These are phyloP conservation scores for Balaeniceps rex DNA, from an alignment of 2,113 vertebrate genomes.

Conservation along the genomic window DNA sequence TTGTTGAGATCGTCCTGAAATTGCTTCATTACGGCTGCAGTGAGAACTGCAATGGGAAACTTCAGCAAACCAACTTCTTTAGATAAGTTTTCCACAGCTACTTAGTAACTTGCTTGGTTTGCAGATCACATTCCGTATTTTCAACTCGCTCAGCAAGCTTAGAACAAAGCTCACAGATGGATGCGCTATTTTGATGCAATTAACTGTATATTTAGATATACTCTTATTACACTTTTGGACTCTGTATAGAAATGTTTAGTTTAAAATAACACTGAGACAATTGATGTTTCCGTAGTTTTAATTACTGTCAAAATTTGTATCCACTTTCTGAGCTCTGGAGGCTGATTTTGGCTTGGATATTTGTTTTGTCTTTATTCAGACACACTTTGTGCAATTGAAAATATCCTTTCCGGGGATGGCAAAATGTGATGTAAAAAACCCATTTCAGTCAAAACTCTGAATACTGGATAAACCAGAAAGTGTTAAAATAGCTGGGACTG, in stretches of 20 bases:
- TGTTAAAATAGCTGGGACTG: slow-evolving; percentile 27
- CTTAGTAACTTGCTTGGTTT: slow-evolving; percentile 48
- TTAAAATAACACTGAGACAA: slow-evolving; percentile 62
- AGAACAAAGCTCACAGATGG: slow-evolving; percentile 62
- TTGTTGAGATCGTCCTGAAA: not conserved
- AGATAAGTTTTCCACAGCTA: slow-evolving; percentile 27
- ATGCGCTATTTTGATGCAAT: slow-evolving; percentile 48
- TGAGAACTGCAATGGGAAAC: not conserved
- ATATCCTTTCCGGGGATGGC: not conserved
- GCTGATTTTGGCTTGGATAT: not conserved
- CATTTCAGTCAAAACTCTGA: not conserved
- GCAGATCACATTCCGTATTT: slow-evolving; percentile 53
- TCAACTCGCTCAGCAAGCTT: slow-evolving; percentile 32
- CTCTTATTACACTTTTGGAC: slow-evolving; percentile 21
- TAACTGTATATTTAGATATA: slow-evolving; percentile 59
- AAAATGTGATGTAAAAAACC: not conserved
- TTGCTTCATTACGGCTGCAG: not conserved
- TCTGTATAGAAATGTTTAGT: slow-evolving; percentile 48
- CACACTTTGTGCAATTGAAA: not conserved
- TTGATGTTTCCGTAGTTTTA: slow-evolving; percentile 26
- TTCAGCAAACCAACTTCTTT: not conserved
- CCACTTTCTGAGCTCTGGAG: not conserved
- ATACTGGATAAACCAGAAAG: slow-evolving; percentile 17
- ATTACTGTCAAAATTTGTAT: slow-evolving; percentile 31
- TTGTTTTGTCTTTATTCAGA: slow-evolving; percentile 41